Percentiles rank a stretch among this genome's conserved stretches.
These are phyloP conservation scores for Pyrrhosoma nymphula DNA, from an alignment of 2,888 invertebrate genomes.

Conservation along the genomic window DNA sequence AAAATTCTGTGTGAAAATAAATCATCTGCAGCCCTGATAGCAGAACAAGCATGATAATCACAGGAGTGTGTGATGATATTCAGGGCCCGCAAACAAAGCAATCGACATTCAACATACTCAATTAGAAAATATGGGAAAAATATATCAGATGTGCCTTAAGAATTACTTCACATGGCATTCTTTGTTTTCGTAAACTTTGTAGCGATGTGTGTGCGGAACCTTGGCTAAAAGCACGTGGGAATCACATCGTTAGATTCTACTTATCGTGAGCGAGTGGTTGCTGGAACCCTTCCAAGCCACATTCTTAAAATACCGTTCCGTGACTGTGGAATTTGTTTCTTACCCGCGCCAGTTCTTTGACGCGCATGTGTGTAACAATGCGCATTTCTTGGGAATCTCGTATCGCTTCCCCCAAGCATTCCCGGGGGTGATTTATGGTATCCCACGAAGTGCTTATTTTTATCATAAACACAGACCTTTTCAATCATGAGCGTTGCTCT, in stretches of 20 bases:
- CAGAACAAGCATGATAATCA: too few species aligned
- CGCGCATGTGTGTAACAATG: background rate
- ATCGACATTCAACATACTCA: too few species aligned
- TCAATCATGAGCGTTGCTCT: too few species aligned
- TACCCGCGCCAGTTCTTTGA: background rate
- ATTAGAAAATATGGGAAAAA: too few species aligned
- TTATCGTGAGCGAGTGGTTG: background rate
- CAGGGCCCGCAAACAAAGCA: too few species aligned
- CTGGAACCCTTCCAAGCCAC: background rate
- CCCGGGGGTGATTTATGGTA: background rate
- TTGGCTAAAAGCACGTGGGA: background rate
- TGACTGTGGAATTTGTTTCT: background rate
- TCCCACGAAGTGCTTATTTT: background rate
- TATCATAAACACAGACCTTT: background rate
- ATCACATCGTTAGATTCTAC: background rate
- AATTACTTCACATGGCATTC: too few species aligned
- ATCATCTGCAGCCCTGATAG: too few species aligned
- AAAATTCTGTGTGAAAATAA: too few species aligned
- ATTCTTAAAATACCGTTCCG: slow-evolving; percentile 25
- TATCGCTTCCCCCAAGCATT: background rate
- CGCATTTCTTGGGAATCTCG: background rate
- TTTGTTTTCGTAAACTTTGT: too few species aligned
- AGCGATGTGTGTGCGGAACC: too few species aligned
- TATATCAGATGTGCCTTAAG: too few species aligned
- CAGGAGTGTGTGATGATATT: too few species aligned